A percentile compares a stretch with the other conserved stretches of the same genome.
Conservation (phyloP, 2,113 vertebrate species). For the Rissa tridactyla region DNA sequence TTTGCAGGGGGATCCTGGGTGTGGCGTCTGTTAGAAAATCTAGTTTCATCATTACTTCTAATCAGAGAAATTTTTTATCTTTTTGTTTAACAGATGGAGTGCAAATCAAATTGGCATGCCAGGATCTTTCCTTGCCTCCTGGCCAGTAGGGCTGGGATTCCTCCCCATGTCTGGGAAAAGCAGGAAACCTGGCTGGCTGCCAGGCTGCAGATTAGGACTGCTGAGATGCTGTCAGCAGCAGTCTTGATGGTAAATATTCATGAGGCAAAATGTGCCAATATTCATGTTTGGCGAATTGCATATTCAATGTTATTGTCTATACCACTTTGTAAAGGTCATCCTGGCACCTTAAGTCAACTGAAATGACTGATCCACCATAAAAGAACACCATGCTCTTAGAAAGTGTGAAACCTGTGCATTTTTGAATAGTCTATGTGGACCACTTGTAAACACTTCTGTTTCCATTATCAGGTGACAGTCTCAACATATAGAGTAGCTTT, state of each 20-base stretch:
- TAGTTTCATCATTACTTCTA: background rate
- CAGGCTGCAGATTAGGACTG: constrained; percentile 23
- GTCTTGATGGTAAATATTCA: constrained; percentile 61
- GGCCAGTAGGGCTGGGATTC: constrained; percentile 3
- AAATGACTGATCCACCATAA: constrained; percentile 13
- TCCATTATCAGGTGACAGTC: constrained; percentile 25
- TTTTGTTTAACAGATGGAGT: background rate
- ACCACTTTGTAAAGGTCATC: constrained; percentile 36
- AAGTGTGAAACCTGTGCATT: constrained; percentile 20
- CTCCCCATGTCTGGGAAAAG: background rate
- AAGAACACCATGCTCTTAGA: background rate
- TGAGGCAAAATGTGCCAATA: constrained; percentile 44
- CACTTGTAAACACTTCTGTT: constrained; percentile 29
- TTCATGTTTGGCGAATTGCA: constrained; percentile 17
- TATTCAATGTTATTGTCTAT: constrained; percentile 49
- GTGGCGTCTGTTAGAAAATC: background rate
- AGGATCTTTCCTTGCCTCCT: background rate
- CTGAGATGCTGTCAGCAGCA: constrained; percentile 48
- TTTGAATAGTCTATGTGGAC: background rate
- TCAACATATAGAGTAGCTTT: background rate
- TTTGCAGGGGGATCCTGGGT: background rate
- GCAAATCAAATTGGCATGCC: background rate
- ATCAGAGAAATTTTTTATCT: background rate
- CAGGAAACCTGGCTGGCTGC: constrained; percentile 28
- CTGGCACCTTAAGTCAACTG: constrained; percentile 16